Base-by-base conservation (phyloP, 2,113 vertebrate species). In the Formicarius rufipectus region DNA sequence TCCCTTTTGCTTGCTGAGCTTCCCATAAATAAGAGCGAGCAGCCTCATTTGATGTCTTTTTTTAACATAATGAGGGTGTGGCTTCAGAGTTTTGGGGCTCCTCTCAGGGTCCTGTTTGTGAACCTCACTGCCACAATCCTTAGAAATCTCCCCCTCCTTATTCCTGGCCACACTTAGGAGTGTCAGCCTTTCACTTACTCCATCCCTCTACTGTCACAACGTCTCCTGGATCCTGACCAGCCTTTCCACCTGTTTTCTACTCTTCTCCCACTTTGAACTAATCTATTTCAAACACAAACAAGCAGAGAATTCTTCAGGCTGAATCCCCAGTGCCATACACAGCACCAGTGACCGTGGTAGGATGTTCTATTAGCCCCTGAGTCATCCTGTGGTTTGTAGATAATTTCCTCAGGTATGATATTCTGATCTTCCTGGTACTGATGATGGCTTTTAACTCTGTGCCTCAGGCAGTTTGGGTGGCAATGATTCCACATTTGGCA, bases 301-400 rank as follows among this genome's bases (percentile, higher is more conserved):
- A 45, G 53, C 59, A 83, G 63, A 59, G 78, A 31, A 78, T 56
- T 56, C 24, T 47, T 67, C 31, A 63, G 55, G 60, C 84, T 50
- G 37, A 72, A 31, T 45, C 52, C 28, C 6, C 10, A 64, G 56
- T 27, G 35, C 60, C 59, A 39, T 50, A 2, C 4, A 2, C n/a
- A 72, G 44, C 0, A 0, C 35, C 78, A 62, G 0, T 44, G 27
- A 20, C 47, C 24, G 31, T 8, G 37, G 27, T 6, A 39, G 63
- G 64, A n/a, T 55, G 47, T 67, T 84, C 31, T 53, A 7, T 67
- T 82, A 68, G 56, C 56, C 52, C 74, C 74, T 33, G 52, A 87
- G n/a, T 49, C 22, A 82, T 45, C 47, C 14, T 78, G 81, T 74
- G 77, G 37, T 78, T 91, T 84, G 47, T 72, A 23, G 78, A 50